These are phyloP conservation scores for Andricus quercusramuli DNA, from an alignment of 2,888 invertebrate species.

Conservation along the genomic window DNA sequence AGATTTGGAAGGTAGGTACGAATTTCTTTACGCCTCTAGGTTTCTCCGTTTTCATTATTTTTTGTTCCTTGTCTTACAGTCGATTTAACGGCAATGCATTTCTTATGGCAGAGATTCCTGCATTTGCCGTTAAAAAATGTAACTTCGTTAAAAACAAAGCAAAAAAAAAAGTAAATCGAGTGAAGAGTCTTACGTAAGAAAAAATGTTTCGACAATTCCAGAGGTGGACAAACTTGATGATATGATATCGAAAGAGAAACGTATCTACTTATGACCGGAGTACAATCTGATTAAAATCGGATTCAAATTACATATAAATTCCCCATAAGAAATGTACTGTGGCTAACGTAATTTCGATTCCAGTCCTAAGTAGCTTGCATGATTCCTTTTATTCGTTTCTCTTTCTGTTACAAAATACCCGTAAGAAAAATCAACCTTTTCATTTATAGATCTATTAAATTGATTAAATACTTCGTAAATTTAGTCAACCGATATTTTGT, in stretches of 20 bases:
- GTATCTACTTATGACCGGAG: constrained; percentile 73
- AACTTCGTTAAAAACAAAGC: constrained; percentile 24
- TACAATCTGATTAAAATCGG: constrained; percentile 43
- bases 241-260: constrained; percentile 54
- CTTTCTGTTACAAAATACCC: constrained; percentile 29
- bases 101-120: constrained; percentile 73
- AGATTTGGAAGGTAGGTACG: constrained; percentile 71
- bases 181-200: constrained; percentile 9
- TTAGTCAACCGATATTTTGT: not conserved
- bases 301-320: not conserved
- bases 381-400: constrained; percentile 53
- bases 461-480: not conserved
- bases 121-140: constrained; percentile 62
- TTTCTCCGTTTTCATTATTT: constrained; percentile 55
- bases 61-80: constrained; percentile 39
- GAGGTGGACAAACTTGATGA: constrained; percentile 68
- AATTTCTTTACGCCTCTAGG: constrained; percentile 65
- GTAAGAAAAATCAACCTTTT: not conserved
- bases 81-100: constrained; percentile 74
- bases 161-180: not conserved
- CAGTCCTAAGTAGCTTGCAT: constrained; percentile 76
- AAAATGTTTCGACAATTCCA: constrained; percentile 67
- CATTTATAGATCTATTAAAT: not conserved
- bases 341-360: constrained; percentile 61
- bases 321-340: constrained; percentile 77